A percentile compares a stretch with the other conserved stretches of the same genome.
These are phyloP conservation scores for Coremacera marginata DNA, from an alignment of 2,888 invertebrate species.

Conservation along the genomic window DNA sequence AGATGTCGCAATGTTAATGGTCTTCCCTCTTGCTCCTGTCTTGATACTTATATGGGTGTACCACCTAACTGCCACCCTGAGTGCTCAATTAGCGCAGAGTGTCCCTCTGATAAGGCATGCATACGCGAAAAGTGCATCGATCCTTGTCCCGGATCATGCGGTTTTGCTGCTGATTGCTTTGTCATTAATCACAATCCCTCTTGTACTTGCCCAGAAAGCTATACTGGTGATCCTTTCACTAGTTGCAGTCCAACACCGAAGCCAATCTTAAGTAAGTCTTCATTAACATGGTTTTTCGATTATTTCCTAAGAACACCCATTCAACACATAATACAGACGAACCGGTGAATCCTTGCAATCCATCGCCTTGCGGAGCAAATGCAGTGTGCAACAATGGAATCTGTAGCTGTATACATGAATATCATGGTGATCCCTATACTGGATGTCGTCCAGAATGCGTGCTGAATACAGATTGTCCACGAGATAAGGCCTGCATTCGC, in stretches of 20 bases:
- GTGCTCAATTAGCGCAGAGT: slow-evolving; percentile 79
- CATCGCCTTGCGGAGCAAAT: slow-evolving; percentile 81
- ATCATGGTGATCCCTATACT: slow-evolving; percentile 81
- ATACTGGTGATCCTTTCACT: slow-evolving; percentile 72
- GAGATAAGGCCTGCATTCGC: slow-evolving; percentile 76
- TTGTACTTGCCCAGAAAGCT: slow-evolving; percentile 74
- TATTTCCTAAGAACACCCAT: slow-evolving; percentile 36
- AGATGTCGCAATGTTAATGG: slow-evolving; percentile 73
- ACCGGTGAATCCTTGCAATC: slow-evolving; percentile 74
- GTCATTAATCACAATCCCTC: slow-evolving; percentile 78
- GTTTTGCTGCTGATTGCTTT: slow-evolving; percentile 73
- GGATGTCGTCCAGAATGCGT: slow-evolving; percentile 85
- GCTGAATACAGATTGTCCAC: slow-evolving; percentile 78
- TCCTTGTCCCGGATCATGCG: slow-evolving; percentile 79
- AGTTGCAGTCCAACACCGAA: slow-evolving; percentile 67
- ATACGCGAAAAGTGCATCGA: slow-evolving; percentile 78
- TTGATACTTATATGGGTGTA: slow-evolving; percentile 74
- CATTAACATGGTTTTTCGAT: slow-evolving; percentile 17
- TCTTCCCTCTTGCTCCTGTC: slow-evolving; percentile 77
- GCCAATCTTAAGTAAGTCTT: slow-evolving; percentile 35
- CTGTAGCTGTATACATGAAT: slow-evolving; percentile 80
- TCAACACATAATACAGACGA: slow-evolving; percentile 56
- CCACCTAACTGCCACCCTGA: slow-evolving; percentile 81
- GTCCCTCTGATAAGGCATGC: slow-evolving; percentile 77
- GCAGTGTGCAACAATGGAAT: slow-evolving; percentile 74